Evolutionary conservation across 2,797 vertebrate species (phyloP).

Genomic region (Myiothlypis coronata): DNA sequence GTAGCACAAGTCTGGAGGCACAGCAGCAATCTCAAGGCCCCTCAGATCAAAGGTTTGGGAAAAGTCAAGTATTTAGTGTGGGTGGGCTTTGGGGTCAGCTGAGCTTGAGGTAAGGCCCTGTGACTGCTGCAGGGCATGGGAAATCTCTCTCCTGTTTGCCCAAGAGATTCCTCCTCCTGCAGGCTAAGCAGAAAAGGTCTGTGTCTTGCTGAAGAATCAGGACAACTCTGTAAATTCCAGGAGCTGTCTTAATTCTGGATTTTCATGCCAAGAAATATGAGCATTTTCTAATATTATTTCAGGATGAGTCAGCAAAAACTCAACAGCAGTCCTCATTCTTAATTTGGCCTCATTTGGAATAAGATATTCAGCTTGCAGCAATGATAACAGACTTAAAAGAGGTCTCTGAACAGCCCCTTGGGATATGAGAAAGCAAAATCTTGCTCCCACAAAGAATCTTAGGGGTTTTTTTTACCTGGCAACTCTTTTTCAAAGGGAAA

Average conservation of each 20-base stretch:
- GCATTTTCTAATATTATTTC: neutral
- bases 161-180: neutral
- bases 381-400: neutral
- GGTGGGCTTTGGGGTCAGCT: neutral
- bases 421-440: neutral
- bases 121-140: neutral
- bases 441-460: neutral
- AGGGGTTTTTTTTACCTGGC: neutral
- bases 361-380: neutral
- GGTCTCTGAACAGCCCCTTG: neutral
- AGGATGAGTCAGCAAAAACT: slow-evolving; percentile 4
- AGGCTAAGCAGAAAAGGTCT: neutral
- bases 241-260: neutral
- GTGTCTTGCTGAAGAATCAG: neutral
- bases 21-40: neutral
- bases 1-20: neutral
- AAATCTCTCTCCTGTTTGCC: neutral
- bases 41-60: neutral
- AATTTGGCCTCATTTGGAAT: neutral
- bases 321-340: neutral
- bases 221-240: neutral
- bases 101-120: neutral
- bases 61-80: neutral
- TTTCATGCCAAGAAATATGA: neutral
- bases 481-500: neutral